phyloP scores from a whole-genome alignment of 2,113 vertebrate genomes.

The Baryphthengus martii region DNA sequence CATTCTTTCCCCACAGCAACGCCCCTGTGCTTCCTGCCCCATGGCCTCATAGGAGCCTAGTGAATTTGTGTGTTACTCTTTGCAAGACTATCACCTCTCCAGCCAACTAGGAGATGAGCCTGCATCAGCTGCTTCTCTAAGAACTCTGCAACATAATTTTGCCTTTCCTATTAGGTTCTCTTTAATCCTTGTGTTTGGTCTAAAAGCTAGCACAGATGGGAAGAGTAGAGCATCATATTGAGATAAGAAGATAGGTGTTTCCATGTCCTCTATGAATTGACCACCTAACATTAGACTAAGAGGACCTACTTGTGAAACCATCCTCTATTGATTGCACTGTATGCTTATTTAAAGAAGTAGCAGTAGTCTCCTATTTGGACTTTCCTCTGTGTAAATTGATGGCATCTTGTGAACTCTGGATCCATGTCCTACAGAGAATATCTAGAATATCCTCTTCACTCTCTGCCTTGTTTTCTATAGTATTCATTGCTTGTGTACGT shows the following conservation, averaged over 20 bases:
- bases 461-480: neutral
- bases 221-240: neutral
- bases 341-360: neutral
- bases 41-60: neutral
- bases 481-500: neutral
- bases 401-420: neutral
- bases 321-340: neutral
- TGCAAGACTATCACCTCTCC: neutral
- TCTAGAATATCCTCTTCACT: neutral
- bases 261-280: neutral
- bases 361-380: neutral
- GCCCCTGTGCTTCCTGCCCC: neutral
- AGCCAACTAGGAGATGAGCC: neutral
- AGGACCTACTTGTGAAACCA: neutral
- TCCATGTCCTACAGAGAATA: neutral
- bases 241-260: neutral
- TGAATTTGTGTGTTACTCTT: neutral
- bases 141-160: neutral
- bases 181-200: neutral
- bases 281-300: neutral
- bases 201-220: neutral
- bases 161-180: rapidly evolving
- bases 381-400: neutral
- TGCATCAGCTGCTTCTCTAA: neutral
- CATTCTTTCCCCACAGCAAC: neutral